Percentiles rank a stretch among this genome's conserved stretches.
phyloP scores from a whole-genome alignment of 2,888 invertebrate genomes.

The Melikaiella ostensackeni region DNA sequence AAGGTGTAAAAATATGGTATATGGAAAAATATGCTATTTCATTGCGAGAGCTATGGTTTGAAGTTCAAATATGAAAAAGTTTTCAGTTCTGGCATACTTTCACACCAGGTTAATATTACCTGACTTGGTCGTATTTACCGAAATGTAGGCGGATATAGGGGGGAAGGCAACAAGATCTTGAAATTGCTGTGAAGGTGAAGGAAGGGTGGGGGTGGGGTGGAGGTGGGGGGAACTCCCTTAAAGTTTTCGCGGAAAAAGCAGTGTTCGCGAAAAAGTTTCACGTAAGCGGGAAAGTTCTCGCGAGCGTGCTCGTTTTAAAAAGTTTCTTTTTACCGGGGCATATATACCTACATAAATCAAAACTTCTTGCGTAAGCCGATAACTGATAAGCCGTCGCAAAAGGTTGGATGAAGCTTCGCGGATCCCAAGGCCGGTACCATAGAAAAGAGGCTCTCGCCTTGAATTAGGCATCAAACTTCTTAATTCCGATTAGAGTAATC shows the following conservation, averaged over 20 bases:
- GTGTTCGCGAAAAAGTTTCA: constrained; percentile 26
- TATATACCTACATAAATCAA: constrained; percentile 37
- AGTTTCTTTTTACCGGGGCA: constrained; percentile 19
- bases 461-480: not conserved
- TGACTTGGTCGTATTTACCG: constrained; percentile 9
- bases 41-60: not conserved
- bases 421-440: constrained; percentile 17
- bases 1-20: not conserved
- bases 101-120: constrained; percentile 12
- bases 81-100: constrained; percentile 6
- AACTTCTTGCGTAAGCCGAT: constrained; percentile 41
- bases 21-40: not conserved
- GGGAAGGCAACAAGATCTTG: constrained; percentile 13
- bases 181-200: not conserved
- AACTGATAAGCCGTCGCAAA: constrained; percentile 38
- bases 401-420: constrained; percentile 35
- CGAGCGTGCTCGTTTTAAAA: constrained; percentile 32
- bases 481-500: not conserved
- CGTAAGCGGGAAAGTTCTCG: constrained; percentile 23
- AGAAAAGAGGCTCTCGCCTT: not conserved
- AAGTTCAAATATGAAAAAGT: not conserved
- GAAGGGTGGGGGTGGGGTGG: too few relatives aligned
- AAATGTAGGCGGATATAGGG: not conserved
- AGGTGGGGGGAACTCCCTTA: constrained; percentile 7
- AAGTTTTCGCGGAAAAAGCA: constrained; percentile 38